Base-by-base conservation (phyloP, 1,140 invertebrate genomes). In the Polypedilum vanderplanki region DNA sequence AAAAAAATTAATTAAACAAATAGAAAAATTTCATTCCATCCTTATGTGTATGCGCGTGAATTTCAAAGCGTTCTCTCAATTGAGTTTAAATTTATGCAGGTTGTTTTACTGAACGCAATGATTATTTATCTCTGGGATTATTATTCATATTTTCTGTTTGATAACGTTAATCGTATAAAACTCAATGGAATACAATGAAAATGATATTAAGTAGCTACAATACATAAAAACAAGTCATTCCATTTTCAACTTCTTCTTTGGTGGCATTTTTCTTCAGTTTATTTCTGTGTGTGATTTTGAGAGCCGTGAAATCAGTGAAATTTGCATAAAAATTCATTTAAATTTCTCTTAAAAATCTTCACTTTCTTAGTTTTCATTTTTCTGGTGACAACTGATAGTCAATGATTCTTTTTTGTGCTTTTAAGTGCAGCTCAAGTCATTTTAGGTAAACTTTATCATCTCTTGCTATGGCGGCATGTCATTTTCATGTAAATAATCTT, bases 241-340 rank as follows among this genome's bases (percentile, higher is more conserved):
- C 24, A 33, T 33, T 5, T 33, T 33, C 24, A 33, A 33, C 24
- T 33, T 33, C 24, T 33, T 57, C 12, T 12, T 57, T 57, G 46
- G 46, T 57, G 46, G 46, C 46, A 57, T 57, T 57, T 46, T 57
- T 57, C 46, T 57, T n/a, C 12, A n/a, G 12, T 12, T 57, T 15
- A 57, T 57, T 57, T n/a, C n/a, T 15, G 41, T 46, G 41, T 10
- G 9, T 46, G 41, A 8, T 15, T 57, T n/a, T 57, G n/a, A 57
- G n/a, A 57, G 65, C 18, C 65, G 18, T 70, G 20, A 70, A 70
- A 70, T 70, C 20, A 10, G 18, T 70, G 18, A 70, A 20, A 70
- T 70, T 70, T 70, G 65, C 65, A 70, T 70, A 70, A 22, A 70
- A 70, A 20, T 70, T 70, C 18, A 70, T 70, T 70, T 70, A 70